Percentiles rank a stretch among this genome's conserved stretches.
Conservation (phyloP, 2,888 invertebrate species). For the Alloplasta piceator region DNA sequence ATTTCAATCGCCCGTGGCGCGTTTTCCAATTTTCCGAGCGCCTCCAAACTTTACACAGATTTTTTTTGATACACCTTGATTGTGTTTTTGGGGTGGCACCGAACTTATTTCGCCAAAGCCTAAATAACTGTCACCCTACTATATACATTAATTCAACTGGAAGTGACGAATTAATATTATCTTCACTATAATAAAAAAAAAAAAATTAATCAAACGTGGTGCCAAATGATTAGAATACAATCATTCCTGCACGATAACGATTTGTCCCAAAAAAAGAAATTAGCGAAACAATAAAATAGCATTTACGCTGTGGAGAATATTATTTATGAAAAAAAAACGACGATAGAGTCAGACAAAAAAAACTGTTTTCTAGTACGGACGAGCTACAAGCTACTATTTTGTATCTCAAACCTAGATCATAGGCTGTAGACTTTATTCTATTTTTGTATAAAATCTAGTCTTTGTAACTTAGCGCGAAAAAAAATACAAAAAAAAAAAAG, state of each 20-base stretch:
- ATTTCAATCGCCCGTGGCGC: too few species aligned
- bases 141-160: too few species aligned
- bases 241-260: not conserved
- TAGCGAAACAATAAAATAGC: constrained; percentile 1
- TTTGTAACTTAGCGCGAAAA: constrained; percentile 6
- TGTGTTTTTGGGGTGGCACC: too few species aligned
- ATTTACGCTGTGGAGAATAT: constrained; percentile 16
- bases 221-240: constrained; percentile 51
- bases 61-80: too few species aligned
- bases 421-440: constrained; percentile 59
- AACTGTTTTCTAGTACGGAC: constrained; percentile 28
- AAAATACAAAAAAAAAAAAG: not conserved
- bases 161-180: constrained; percentile 24
- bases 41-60: too few species aligned
- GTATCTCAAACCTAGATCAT: constrained; percentile 48
- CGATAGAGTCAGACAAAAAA: constrained; percentile 24
- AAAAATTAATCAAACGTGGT: constrained; percentile 63
- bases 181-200: constrained; percentile 19
- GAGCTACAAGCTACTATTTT: constrained; percentile 55
- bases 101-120: too few species aligned
- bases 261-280: too few species aligned
- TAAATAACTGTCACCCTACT: too few species aligned
- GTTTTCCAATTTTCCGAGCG: too few species aligned
- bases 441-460: constrained; percentile 56
- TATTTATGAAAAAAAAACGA: constrained; percentile 26